phyloP scores from a whole-genome alignment of 2,888 invertebrate genomes.

The Tiliacea citrago region DNA sequence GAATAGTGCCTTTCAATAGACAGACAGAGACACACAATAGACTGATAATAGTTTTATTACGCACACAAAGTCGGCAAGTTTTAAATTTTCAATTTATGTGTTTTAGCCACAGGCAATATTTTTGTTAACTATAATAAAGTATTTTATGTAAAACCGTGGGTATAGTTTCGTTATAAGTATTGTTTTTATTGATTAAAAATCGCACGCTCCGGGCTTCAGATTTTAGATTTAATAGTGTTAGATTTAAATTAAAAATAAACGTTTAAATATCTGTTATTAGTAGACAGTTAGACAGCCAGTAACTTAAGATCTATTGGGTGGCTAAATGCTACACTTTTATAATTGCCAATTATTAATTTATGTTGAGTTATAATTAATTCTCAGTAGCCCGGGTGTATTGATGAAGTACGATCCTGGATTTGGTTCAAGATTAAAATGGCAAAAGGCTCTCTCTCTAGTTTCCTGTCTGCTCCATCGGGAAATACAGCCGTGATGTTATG shows the following conservation, averaged over 20 bases:
- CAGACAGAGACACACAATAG: constrained; percentile 11
- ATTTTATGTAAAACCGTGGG: constrained; percentile 73
- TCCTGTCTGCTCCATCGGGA: background rate
- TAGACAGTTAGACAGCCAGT: background rate
- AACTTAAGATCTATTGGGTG: constrained; percentile 10
- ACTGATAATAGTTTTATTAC: constrained; percentile 30
- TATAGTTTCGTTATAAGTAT: constrained; percentile 66
- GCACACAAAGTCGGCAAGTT: constrained; percentile 79
- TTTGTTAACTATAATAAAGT: constrained; percentile 72
- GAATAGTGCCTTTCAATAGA: background rate
- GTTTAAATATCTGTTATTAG: constrained; percentile 21
- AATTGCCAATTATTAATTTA: background rate
- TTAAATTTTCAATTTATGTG: constrained; percentile 80
- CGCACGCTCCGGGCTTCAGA: constrained; percentile 53
- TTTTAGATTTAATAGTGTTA: constrained; percentile 36
- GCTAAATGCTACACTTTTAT: background rate
- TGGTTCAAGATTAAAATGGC: no score
- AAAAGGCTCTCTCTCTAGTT: no score
- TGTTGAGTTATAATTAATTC: background rate
- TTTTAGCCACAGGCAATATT: constrained; percentile 73
- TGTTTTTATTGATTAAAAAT: constrained; percentile 70
- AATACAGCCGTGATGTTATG: background rate
- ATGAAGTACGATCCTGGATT: background rate
- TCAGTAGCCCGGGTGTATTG: background rate
- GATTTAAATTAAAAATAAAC: constrained; percentile 36